These are phyloP conservation scores for Paratrypauchen microcephalus DNA, from an alignment of 2,797 vertebrate species.

Conservation along the genomic window DNA sequence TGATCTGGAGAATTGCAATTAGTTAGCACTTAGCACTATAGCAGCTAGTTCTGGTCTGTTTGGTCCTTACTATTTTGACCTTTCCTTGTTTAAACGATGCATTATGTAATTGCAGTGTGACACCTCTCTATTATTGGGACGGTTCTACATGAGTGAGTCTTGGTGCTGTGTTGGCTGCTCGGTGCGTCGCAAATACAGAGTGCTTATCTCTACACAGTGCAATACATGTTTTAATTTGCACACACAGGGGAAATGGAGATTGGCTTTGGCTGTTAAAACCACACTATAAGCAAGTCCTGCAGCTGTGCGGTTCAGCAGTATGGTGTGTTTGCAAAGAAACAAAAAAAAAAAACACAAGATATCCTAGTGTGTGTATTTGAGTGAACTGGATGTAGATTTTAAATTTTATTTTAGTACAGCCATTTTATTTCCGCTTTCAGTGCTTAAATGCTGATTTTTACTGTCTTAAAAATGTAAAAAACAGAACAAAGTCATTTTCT, in stretches of 20 bases:
- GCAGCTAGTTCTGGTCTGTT: not conserved
- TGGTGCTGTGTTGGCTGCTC: constrained; percentile 42
- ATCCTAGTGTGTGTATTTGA: too few species aligned
- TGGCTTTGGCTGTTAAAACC: constrained; percentile 21
- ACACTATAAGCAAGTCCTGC: constrained; percentile 7
- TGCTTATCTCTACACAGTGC: constrained; percentile 33
- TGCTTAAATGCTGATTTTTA: too few species aligned
- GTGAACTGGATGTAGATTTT: too few species aligned
- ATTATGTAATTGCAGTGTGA: constrained; percentile 8
- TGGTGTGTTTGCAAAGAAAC: not conserved
- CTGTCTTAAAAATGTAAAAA: too few species aligned
- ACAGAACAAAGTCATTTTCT: too few species aligned
- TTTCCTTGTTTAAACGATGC: constrained; percentile 8
- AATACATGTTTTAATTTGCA: constrained; percentile 45
- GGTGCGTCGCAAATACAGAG: constrained; percentile 38
- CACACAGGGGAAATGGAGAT: constrained; percentile 37
- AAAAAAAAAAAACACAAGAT: not conserved
- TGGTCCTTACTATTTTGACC: constrained; percentile 21
- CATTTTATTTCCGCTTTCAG: too few species aligned
- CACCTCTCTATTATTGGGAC: constrained; percentile 19
- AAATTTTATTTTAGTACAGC: too few species aligned
- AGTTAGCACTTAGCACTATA: not conserved
- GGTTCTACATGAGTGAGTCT: constrained; percentile 39
- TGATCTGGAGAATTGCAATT: too few species aligned
- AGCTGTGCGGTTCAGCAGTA: not conserved